phyloP scores from a whole-genome alignment of 2,797 vertebrate species.

The Tenualosa ilisha region DNA sequence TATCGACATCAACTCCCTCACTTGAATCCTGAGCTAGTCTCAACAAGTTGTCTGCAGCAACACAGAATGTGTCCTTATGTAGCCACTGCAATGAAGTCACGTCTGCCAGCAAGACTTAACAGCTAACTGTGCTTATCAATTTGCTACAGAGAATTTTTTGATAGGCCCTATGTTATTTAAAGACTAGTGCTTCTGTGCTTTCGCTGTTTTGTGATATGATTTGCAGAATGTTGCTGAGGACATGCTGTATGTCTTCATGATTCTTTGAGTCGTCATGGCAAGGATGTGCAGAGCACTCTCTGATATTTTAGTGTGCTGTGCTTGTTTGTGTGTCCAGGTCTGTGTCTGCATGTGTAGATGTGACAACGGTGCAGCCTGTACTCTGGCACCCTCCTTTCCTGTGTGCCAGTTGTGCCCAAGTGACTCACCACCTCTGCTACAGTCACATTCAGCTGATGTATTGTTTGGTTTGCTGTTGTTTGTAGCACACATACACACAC shows the following conservation, averaged over 20 bases:
- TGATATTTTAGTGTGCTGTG: neutral
- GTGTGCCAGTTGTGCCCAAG: conserved; percentile 16
- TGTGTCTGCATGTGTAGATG: neutral
- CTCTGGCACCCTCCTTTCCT: neutral
- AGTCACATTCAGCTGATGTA: neutral
- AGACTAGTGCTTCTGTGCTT: too few relatives aligned
- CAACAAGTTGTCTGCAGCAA: neutral
- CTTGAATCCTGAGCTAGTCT: neutral
- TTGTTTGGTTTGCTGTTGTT: conserved; percentile 19
- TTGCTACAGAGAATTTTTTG: neutral
- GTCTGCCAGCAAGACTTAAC: neutral
- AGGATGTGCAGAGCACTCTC: neutral
- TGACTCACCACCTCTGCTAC: conserved; percentile 18
- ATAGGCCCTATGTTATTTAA: neutral
- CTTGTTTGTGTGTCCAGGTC: neutral
- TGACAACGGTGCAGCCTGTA: too few relatives aligned
- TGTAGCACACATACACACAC: neutral
- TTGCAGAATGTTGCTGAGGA: neutral
- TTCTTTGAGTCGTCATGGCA: neutral
- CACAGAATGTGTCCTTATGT: neutral
- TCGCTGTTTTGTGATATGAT: neutral
- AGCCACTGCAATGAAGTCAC: neutral
- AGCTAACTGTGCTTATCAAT: too few relatives aligned
- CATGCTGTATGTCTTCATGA: neutral
- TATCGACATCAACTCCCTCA: neutral